phyloP scores from a whole-genome alignment of 2,797 vertebrate genomes.

The Urophycis tenuis region DNA sequence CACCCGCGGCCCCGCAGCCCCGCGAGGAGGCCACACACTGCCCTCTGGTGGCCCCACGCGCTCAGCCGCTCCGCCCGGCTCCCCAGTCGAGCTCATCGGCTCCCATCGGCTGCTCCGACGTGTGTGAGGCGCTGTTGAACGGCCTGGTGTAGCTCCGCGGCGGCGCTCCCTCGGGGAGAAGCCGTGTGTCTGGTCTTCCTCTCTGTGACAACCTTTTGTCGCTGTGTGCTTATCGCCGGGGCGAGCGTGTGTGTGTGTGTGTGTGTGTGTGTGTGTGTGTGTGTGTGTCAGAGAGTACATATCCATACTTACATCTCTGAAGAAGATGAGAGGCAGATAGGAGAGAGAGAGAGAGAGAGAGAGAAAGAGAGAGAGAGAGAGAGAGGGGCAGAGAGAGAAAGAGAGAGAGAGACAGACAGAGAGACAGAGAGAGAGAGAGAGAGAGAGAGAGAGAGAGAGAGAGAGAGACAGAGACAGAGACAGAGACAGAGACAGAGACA shows the following conservation, averaged over 20 bases:
- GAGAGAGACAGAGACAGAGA: not conserved
- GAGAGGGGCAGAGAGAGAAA: not conserved
- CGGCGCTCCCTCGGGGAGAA: not conserved
- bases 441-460: not conserved
- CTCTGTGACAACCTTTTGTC: too few relatives aligned
- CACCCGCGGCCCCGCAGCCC: not conserved
- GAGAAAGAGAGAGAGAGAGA: not conserved
- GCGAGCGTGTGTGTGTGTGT: too few relatives aligned
- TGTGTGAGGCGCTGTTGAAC: not conserved
- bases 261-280: too few relatives aligned
- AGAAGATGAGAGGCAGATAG: too few relatives aligned
- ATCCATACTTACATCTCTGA: too few relatives aligned
- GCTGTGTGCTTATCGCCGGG: too few relatives aligned
- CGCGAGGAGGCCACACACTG: conserved; percentile 47
- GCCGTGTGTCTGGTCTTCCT: not conserved
- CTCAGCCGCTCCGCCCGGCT: not conserved
- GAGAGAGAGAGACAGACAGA: not conserved
- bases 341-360: not conserved
- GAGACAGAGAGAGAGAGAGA: too few relatives aligned
- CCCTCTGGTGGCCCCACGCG: conserved; percentile 52
- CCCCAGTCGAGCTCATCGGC: not conserved
- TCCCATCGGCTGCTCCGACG: not conserved
- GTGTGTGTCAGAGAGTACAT: too few relatives aligned
- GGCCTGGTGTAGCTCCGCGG: too few relatives aligned
- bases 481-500: not conserved